Base-by-base conservation (phyloP, 1,140 invertebrate species). In the Bombus waltoni region DNA sequence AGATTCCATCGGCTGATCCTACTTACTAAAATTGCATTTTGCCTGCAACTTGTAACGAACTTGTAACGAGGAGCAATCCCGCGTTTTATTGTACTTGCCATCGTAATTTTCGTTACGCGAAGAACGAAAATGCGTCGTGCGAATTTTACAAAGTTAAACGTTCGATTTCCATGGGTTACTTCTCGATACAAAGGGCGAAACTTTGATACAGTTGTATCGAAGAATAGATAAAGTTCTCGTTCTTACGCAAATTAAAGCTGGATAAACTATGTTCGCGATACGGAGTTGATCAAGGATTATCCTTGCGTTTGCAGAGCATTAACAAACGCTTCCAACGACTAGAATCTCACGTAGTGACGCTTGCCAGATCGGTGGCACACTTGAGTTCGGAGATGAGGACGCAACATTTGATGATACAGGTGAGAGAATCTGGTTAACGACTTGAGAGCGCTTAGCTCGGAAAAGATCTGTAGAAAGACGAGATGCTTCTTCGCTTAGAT, bases 321-420 rank as follows among this genome's bases (percentile, higher is more conserved):
- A 98, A 98, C 92, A 98, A 98, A 94, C 96, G 98, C 77, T 98
- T 99, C 94, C 98, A 98, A 94, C 95, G 98, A 32, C 95, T 99
- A 76, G 98, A 99, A 94, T 98, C 98, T 15, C 98, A 99, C 93
- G 98, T 99, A 22, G 98, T 99, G 15, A 99, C 98, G 11, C 95
- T 99, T 72, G 98, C 98, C 1, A 96, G 98, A 81, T 98, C 98
- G 86, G 98, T 99, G n/a, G 98, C 98, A 40, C 98, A 99, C 94
- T 95, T 99, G 6, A 98, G 98, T 32, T 98, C 98, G 3, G 98
- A 99, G 96, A 98, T 99, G 97, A 95, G 98, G 85, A 98, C 98
- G 2, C 98, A 99, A 92, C 98, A 98, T 95, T 95, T 98, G 28
- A 97, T 98, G 96, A 97, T 98, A 93, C 97, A 97, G 95, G 95